Evolutionary conservation across 2,113 vertebrate species (phyloP).

Genomic region (Pelobates fuscus): DNA sequence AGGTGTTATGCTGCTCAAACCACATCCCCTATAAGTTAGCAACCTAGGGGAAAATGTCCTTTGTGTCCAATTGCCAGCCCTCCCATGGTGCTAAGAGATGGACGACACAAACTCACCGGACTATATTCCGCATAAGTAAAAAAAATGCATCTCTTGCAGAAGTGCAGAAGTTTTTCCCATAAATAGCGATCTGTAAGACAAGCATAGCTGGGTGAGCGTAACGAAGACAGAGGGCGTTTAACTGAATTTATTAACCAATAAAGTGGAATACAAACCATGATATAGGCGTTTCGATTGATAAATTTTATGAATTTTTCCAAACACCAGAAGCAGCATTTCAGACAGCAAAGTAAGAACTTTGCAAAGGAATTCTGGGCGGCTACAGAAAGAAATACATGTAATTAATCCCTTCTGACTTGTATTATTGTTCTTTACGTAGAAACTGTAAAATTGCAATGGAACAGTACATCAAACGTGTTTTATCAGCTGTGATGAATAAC

Average conservation of each 20-base stretch:
- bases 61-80: too few relatives aligned
- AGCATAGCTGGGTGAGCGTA: neutral
- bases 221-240: conserved; percentile 9
- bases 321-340: conserved; percentile 97
- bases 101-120: conserved; percentile 80
- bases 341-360: conserved; percentile 86
- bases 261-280: conserved; percentile 86
- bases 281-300: conserved; percentile 96
- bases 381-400: too few relatives aligned
- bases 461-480: too few relatives aligned
- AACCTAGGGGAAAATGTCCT: too few relatives aligned
- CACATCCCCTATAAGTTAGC: too few relatives aligned
- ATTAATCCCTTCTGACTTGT: too few relatives aligned
- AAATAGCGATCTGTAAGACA: conserved; percentile 78
- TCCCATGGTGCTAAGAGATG: too few relatives aligned
- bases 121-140: conserved; percentile 90
- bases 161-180: conserved; percentile 92
- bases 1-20: too few relatives aligned
- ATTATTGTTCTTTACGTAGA: too few relatives aligned
- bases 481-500: too few relatives aligned
- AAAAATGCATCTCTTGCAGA: conserved; percentile 91
- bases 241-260: neutral
- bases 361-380: conserved; percentile 76
- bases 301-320: conserved; percentile 91
- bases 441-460: too few relatives aligned